Conservation (phyloP, 2,113 vertebrate genomes). For the Garra rufa region DNA sequence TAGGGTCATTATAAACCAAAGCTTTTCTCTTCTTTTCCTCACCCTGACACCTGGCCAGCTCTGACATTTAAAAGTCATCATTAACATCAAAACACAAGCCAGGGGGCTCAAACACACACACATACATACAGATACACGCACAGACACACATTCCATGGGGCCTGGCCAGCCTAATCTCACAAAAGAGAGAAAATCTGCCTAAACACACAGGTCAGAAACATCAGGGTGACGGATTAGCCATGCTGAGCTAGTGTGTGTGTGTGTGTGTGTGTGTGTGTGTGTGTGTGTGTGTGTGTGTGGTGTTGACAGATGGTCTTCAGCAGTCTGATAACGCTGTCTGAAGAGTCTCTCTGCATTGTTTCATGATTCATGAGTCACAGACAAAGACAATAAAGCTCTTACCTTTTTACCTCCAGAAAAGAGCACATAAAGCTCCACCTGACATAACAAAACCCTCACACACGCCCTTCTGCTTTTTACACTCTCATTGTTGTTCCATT, state of each 20-base stretch:
- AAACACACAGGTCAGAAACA: slow-evolving; percentile 36
- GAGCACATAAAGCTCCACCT: not conserved
- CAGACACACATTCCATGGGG: slow-evolving; percentile 27
- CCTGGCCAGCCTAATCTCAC: slow-evolving; percentile 59
- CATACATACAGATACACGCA: slow-evolving; percentile 30
- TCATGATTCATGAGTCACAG: slow-evolving; percentile 29
- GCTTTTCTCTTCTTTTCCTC: slow-evolving; percentile 45
- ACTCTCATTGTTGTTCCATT: not conserved
- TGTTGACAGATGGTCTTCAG: slow-evolving; percentile 30
- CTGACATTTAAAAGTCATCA: slow-evolving; percentile 78
- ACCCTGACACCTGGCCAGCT: slow-evolving; percentile 50
- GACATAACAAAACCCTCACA: not conserved
- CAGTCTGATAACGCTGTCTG: slow-evolving; percentile 28
- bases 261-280: slow-evolving; percentile 31
- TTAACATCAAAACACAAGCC: slow-evolving; percentile 64
- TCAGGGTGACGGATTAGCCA: slow-evolving; percentile 34
- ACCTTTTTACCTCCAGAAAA: slow-evolving; percentile 1
- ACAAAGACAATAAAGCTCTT: slow-evolving; percentile 25
- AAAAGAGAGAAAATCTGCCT: slow-evolving; percentile 47
- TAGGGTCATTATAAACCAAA: slow-evolving; percentile 50
- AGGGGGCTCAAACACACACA: slow-evolving; percentile 47
- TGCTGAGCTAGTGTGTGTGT: not conserved
- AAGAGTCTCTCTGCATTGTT: slow-evolving; percentile 23
- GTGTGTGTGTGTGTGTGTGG: not conserved
- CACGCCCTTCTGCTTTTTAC: not conserved